Conservation (phyloP, 2,797 vertebrate species). For the Phoxinus dragarum region DNA sequence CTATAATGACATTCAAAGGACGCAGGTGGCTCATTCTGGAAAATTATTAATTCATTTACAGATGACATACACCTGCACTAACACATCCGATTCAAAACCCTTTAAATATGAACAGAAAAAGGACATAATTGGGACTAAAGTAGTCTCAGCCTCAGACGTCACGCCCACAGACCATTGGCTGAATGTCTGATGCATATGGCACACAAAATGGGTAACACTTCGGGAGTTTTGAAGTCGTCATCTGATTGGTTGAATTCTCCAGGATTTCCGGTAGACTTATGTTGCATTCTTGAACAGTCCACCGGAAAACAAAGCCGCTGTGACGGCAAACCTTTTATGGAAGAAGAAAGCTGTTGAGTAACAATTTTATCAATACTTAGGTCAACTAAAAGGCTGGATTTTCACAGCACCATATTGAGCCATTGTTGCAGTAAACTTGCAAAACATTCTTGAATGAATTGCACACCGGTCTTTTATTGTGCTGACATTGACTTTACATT, state of each 20-base stretch:
- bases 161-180: background rate
- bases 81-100: background rate
- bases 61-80: constrained; percentile 37
- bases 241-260: background rate
- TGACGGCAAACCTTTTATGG: background rate
- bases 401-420: background rate
- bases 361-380: too few relatives aligned
- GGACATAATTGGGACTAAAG: background rate
- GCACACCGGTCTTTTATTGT: too few relatives aligned
- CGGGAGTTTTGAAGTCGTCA: background rate
- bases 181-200: background rate
- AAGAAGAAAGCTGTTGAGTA: background rate
- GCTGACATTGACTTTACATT: too few relatives aligned
- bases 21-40: constrained; percentile 29
- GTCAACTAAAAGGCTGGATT: background rate
- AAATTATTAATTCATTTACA: constrained; percentile 46
- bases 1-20: constrained; percentile 24
- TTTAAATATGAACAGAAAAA: constrained; percentile 24
- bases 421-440: background rate
- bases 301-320: background rate
- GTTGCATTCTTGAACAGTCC: background rate
- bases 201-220: background rate
- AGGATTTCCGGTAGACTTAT: background rate
- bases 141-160: background rate
- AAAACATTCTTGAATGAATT: background rate